Evolutionary conservation across 2,113 vertebrate species (phyloP).

Genomic region (Python bivittatus): DNA sequence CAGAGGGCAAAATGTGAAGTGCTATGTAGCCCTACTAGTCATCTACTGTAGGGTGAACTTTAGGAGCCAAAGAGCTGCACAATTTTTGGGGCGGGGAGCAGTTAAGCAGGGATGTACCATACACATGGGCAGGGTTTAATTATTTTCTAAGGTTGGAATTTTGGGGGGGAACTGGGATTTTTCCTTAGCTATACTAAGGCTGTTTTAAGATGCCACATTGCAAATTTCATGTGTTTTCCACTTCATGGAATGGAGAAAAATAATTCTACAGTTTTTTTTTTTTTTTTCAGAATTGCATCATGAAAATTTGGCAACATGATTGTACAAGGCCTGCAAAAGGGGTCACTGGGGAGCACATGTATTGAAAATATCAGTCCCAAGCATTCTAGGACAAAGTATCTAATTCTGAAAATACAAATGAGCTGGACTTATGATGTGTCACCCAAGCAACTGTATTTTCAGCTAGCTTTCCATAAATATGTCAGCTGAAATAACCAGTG

Average conservation of each 20-base stretch:
- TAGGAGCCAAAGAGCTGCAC: background rate
- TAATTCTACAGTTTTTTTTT: background rate
- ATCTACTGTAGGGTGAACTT: background rate
- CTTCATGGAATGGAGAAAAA: background rate
- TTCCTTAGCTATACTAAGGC: background rate
- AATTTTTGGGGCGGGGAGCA: background rate
- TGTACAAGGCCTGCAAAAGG: background rate
- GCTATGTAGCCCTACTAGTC: background rate
- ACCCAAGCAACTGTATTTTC: background rate
- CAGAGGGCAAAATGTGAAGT: background rate
- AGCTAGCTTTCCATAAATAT: background rate
- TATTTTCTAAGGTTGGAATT: background rate
- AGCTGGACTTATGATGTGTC: background rate
- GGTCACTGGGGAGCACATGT: background rate
- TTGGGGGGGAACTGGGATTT: background rate
- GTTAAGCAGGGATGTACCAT: background rate
- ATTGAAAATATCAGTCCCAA: background rate
- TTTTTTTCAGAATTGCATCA: background rate
- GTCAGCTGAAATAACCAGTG: background rate
- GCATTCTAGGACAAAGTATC: background rate
- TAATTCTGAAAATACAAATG: background rate
- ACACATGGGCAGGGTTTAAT: background rate
- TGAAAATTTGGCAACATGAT: background rate
- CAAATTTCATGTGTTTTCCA: background rate
- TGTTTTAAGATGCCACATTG: background rate